Base-by-base conservation (phyloP, 2,113 vertebrate species). In the Pao palembangensis region DNA sequence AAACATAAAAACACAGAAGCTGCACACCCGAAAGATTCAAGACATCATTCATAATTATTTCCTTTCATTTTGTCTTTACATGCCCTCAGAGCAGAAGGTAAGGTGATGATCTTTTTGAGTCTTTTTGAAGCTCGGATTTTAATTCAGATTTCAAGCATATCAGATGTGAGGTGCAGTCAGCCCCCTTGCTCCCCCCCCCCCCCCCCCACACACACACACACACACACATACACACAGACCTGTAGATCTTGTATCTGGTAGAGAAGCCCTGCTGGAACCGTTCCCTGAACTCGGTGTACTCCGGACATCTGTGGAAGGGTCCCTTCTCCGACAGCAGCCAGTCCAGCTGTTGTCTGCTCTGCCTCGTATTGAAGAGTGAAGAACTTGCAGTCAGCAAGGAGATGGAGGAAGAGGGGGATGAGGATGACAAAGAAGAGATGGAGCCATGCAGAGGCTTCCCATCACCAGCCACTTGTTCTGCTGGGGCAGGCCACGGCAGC, bases 201-300 rank as follows among this genome's bases (percentile, higher is more conserved):
- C n/a, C n/a, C n/a, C n/a, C n/a, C n/a, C 25, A 28, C 25, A 28
- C 25, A 28, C 43, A 44, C 18, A 7, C 38, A 31, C 18, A 19
- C 38, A 47, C 43, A 44, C 43, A 44, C 43, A 16, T 13, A 44
- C 43, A 44, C 43, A 47, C 93, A 90, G 88, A 99, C 97, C 97
- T 98, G 91, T 99, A 98, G 87, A 99, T 98, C 89, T 97, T 94
- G 87, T 99, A 99, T 88, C 96, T 94, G 84, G 96, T 98, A 87
- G 94, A 95, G 88, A 98, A 99, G 61, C 96, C 95, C 80, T 98
- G 95, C 61, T 95, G 94, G 88, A 94, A 95, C 51, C 96, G 90
- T 79, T 99, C 96, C 85, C 92, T 90, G 87, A 98, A 98, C 81
- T 99, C 96, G 0, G 93, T 90, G 63, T 98, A 98, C 79, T 98